Evolutionary conservation across 2,797 vertebrate genomes (phyloP), one percentile per base, ranked within the genome.

Genomic region (Falco concolor): DNA sequence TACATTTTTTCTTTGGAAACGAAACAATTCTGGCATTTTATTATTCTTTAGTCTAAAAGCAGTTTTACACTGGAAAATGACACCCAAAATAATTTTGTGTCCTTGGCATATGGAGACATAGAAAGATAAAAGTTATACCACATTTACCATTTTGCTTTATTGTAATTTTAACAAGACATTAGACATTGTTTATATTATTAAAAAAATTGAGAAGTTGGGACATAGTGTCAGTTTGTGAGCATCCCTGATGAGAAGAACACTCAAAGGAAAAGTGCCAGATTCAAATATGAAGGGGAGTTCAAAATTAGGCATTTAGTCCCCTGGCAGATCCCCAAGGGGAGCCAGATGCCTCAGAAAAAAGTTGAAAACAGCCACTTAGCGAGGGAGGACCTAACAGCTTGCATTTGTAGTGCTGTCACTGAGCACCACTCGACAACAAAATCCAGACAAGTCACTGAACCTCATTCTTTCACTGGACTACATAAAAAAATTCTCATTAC

Each of bases 401-500:
- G 34, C 34, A 25, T 19, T 15, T 5, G 32, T n/a, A 82, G 40
- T 44, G 42, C 53, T 79, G 44, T 47, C 60, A 45, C 44, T 32
- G 22, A 68, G 10, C 8, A 4, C 13, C 1, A 2, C 30, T 60
- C 17, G n/a, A 50, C 9, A 38, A 59, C 30, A 49, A 72, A 79
- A 60, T 38, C 21, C 70, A 47, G n/a, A 27, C 16, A 60, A 67
- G 32, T 25, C 49, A 67, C 13, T 13, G 32, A 74, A 57, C 19
- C 9, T 69, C 38, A 28, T 67, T 61, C 27, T 65, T 8, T 21
- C 50, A 20, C 49, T 54, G 1, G 0, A 59, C 30, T 38, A 38
- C 13, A 34, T 4, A 28, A 27, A 60, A 84, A 86, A 44, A 19
- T 1, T 24, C 18, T 57, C 0, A 0, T 27, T 87, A n/a, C 12